Base-by-base conservation (phyloP, 1,140 invertebrate species). In the Triops cancriformis region DNA sequence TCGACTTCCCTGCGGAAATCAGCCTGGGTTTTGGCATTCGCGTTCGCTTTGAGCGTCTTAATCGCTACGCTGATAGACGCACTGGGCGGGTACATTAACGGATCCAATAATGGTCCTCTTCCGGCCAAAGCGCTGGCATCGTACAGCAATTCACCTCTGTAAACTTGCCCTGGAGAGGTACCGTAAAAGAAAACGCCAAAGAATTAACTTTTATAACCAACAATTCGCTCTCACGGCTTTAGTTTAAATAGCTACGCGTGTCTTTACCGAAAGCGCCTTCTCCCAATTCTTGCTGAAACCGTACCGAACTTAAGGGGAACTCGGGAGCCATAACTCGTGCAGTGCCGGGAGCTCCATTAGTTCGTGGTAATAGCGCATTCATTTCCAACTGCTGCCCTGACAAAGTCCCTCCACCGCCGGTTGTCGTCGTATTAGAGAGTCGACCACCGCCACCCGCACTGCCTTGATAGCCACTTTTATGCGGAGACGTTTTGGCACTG, bases 31-130 rank as follows among this genome's bases (percentile, higher is more conserved):
- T 98, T 97, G 1, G 91, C 88, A 76, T 91, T 95, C 0, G 95
- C 94, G 83, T 95, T 94, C 83, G 96, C 95, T 84, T 97, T 97
- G 0, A 98, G 85, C 0, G 96, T 97, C 84, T 98, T 98, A 1
- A 98, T 93, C 11, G 95, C 95, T 3, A 98, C 95, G 82, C 91
- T 92, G 73, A 92, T 89, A 10, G 88, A 82, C 23, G 80, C 83
- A 73, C 83, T 84, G 80, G 26, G 51, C 51, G 51, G 85, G 83
- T 77, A 87, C 85, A 74, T 83, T 83, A 78, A 89, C 89, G 76
- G 88, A 88, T 31, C 89, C 88, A 81, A 86, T 86, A 79, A 86
- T 23, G 43, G 41, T 10, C 77, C 77, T 6, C 72, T 73, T 42
- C 73, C 73, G 3, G 77, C 73, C 7, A 42, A 73, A 73, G 79